Evolutionary conservation across 2,888 invertebrate species (phyloP).

Genomic region (Ephialtes manifestator): DNA sequence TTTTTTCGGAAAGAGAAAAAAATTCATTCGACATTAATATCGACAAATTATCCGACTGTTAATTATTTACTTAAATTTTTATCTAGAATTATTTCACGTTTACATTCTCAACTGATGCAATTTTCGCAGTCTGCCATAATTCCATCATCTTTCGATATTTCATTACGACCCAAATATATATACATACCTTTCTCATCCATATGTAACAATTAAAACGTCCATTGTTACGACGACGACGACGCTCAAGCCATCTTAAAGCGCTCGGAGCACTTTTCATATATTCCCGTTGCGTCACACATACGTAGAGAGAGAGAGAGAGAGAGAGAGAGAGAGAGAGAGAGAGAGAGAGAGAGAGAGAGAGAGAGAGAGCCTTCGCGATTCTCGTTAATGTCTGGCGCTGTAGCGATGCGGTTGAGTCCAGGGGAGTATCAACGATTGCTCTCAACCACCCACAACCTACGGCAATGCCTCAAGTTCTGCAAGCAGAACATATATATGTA

Average conservation of each 20-base stretch:
- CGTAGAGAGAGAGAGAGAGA: background rate
- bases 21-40: too few species aligned
- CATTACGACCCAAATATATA: too few species aligned
- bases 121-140: too few species aligned
- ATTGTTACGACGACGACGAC: conserved; percentile 11
- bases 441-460: conserved; percentile 42
- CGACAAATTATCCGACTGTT: too few species aligned
- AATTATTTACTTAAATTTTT: too few species aligned
- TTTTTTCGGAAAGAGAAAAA: too few species aligned
- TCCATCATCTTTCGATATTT: background rate
- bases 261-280: conserved; percentile 41
- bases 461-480: conserved; percentile 19
- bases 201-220: conserved; percentile 17
- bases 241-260: conserved; percentile 25
- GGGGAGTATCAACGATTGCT: conserved; percentile 34
- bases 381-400: conserved; percentile 44
- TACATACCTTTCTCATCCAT: background rate
- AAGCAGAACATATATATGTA: background rate
- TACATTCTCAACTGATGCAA: too few species aligned
- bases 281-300: conserved; percentile 7
- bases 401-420: conserved; percentile 42
- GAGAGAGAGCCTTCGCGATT: conserved; percentile 6
- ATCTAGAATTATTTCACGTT: too few species aligned
- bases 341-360: background rate
- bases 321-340: background rate